Evolutionary conservation across 53 echinoderm and acorn worm genomes (phyloP).

Genomic region (Echinometra lucunter): DNA sequence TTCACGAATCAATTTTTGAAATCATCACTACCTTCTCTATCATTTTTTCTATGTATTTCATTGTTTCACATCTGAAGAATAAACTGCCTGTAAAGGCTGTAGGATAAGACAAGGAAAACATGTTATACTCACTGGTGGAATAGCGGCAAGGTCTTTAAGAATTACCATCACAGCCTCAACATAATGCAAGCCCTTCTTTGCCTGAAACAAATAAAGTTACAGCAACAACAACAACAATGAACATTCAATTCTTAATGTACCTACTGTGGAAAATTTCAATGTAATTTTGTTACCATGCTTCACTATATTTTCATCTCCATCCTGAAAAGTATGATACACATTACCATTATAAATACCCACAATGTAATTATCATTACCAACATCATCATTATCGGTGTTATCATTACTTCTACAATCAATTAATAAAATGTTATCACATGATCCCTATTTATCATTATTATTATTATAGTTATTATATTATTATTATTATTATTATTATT

Average conservation of each 20-base stretch:
- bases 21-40: too few species aligned
- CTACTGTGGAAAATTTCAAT: too few species aligned
- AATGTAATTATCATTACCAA: conserved; percentile 15
- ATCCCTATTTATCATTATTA: too few species aligned
- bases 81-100: neutral
- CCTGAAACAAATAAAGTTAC: conserved; percentile 59
- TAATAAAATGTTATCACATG: too few species aligned
- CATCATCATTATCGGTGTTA: neutral
- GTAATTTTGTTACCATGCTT: too few species aligned
- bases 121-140: conserved; percentile 76
- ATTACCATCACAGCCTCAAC: conserved; percentile 84
- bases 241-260: too few species aligned
- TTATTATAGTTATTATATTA: too few species aligned
- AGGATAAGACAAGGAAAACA: neutral
- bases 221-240: neutral
- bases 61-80: neutral
- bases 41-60: too few species aligned
- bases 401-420: too few species aligned
- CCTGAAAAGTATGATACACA: neutral
- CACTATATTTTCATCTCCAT: neutral
- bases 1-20: too few species aligned
- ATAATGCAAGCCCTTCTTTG: conserved; percentile 82
- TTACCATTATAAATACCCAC: neutral
- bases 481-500: too few species aligned
- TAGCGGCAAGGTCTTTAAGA: conserved; percentile 82